phyloP scores from a whole-genome alignment of 1,140 invertebrate species.

The Trinorchestia longiramus region DNA sequence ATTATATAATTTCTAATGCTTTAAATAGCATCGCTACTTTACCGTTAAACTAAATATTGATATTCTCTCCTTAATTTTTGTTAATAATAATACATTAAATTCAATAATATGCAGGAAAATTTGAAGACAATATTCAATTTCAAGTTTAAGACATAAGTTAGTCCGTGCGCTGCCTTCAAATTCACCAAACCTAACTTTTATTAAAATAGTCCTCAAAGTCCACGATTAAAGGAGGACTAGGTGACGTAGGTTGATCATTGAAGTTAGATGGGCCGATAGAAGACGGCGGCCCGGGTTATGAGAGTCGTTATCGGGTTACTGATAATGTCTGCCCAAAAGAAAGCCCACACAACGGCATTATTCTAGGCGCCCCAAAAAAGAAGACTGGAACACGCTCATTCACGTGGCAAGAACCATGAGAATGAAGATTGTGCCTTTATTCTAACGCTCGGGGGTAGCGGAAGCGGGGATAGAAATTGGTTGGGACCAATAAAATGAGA shows the following conservation, averaged over 20 bases:
- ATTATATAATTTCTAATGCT: background rate
- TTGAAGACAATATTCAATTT: background rate
- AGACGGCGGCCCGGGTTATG: background rate
- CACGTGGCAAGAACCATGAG: background rate
- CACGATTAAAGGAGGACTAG: background rate
- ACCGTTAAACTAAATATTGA: background rate
- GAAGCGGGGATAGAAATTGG: background rate
- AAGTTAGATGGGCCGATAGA: slow-evolving; percentile 37
- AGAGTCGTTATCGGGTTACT: slow-evolving; percentile 29
- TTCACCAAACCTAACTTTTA: background rate
- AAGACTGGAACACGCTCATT: background rate
- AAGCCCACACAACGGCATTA: slow-evolving; percentile 1
- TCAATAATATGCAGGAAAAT: background rate
- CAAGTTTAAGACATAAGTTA: background rate
- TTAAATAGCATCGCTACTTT: background rate
- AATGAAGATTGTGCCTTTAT: background rate
- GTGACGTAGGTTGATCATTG: slow-evolving; percentile 48
- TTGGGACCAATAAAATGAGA: background rate
- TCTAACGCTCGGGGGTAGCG: too few relatives aligned
- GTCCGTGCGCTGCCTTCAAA: background rate
- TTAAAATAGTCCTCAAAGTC: background rate
- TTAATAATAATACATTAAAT: background rate
- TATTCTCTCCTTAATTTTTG: background rate
- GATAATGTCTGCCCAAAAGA: slow-evolving; percentile 45
- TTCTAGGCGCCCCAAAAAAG: background rate